phyloP scores from a whole-genome alignment of 2,113 vertebrate genomes.

The Neofelis nebulosa region DNA sequence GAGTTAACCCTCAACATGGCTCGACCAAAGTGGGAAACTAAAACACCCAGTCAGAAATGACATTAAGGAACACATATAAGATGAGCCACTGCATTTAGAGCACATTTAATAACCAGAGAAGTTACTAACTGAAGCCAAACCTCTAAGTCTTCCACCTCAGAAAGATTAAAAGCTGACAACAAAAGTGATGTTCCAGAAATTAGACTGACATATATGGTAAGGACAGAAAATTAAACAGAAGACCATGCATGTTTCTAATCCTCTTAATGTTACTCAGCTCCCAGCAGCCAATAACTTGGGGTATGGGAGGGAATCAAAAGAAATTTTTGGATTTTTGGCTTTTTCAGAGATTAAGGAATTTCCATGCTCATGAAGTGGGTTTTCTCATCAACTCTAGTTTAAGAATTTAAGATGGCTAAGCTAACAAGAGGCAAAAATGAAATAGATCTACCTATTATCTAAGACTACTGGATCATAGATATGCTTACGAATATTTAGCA shows the following conservation, averaged over 20 bases:
- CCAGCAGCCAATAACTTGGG: background rate
- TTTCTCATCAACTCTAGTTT: constrained; percentile 36
- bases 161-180: constrained; percentile 52
- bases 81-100: background rate
- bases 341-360: background rate
- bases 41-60: background rate
- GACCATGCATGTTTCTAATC: background rate
- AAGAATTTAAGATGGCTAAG: background rate
- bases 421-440: constrained; percentile 27
- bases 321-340: background rate
- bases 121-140: constrained; percentile 37
- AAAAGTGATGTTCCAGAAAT: constrained; percentile 50
- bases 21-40: background rate
- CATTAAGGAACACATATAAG: constrained; percentile 22
- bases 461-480: background rate
- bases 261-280: constrained; percentile 19
- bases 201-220: constrained; percentile 12
- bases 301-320: background rate
- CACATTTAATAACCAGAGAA: constrained; percentile 17
- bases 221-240: constrained; percentile 12
- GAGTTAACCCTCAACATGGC: background rate
- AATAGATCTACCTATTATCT: background rate
- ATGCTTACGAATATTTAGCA: constrained; percentile 6
- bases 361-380: background rate
- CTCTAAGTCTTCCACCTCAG: constrained; percentile 30